Conservation (phyloP, 2,888 invertebrate species). For the Caenorhabditis japonica region DNA sequence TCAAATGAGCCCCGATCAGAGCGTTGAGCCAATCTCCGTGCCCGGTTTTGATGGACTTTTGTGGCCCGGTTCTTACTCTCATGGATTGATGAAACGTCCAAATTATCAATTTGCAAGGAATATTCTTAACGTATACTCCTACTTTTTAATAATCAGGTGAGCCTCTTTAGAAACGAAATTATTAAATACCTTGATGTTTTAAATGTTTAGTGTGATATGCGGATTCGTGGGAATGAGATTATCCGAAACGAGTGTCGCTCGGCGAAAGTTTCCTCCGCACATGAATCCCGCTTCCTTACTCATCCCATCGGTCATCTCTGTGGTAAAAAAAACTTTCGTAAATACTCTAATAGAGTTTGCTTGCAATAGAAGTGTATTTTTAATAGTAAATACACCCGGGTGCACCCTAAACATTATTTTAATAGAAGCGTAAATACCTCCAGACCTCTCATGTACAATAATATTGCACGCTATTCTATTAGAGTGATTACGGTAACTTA, state of each 20-base stretch:
- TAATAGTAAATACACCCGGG: no score
- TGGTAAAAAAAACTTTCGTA: conserved; percentile 16
- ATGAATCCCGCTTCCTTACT: conserved; percentile 37
- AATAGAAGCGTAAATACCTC: no score
- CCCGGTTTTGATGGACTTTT: conserved; percentile 41
- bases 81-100: neutral
- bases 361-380: no score
- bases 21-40: conserved; percentile 14
- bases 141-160: conserved; percentile 43
- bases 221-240: conserved; percentile 35
- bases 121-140: conserved; percentile 23
- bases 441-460: no score
- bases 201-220: conserved; percentile 24
- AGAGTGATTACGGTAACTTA: neutral
- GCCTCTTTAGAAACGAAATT: neutral
- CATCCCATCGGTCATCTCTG: conserved; percentile 32
- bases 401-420: no score
- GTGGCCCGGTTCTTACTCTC: neutral
- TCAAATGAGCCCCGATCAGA: conserved; percentile 9
- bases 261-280: conserved; percentile 27
- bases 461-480: no score
- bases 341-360: no score
- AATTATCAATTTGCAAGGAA: conserved; percentile 10
- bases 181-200: neutral
- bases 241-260: conserved; percentile 21